Evolutionary conservation across 2,888 invertebrate genomes (phyloP).

Genomic region (Pocota personata): DNA sequence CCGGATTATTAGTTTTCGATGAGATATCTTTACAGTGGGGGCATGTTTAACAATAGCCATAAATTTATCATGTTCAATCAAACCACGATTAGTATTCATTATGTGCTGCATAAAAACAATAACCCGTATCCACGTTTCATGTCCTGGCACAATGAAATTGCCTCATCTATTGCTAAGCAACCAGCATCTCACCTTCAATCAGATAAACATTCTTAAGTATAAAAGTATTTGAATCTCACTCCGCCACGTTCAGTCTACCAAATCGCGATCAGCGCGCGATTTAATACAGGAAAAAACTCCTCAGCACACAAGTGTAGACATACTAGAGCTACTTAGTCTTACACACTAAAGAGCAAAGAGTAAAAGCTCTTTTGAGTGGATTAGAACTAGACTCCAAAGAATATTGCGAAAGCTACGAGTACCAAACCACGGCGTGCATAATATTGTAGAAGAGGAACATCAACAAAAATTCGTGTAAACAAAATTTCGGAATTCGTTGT

Average conservation of each 20-base stretch:
- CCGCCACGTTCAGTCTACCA: slow-evolving; percentile 63
- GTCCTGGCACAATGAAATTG: slow-evolving; percentile 65
- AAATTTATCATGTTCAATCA: slow-evolving; percentile 60
- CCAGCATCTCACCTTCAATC: slow-evolving; percentile 68
- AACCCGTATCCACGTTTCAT: slow-evolving; percentile 66
- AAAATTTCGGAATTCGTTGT: slow-evolving; percentile 19
- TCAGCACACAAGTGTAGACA: slow-evolving; percentile 15
- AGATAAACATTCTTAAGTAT: slow-evolving; percentile 59
- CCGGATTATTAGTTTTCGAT: slow-evolving; percentile 41
- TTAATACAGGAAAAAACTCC: slow-evolving; percentile 30
- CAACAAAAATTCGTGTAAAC: slow-evolving; percentile 19
- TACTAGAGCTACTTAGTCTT: slow-evolving; percentile 58
- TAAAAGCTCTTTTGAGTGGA: slow-evolving; percentile 72
- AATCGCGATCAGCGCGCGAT: slow-evolving; percentile 64
- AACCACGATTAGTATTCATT: slow-evolving; percentile 63
- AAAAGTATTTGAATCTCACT: slow-evolving; percentile 66
- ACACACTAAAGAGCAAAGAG: slow-evolving; percentile 55
- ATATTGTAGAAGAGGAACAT: slow-evolving; percentile 27
- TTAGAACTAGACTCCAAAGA: slow-evolving; percentile 55
- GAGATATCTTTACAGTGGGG: not conserved
- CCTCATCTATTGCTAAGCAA: slow-evolving; percentile 51
- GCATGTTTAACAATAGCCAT: slow-evolving; percentile 47
- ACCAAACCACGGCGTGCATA: not conserved
- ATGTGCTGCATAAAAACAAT: slow-evolving; percentile 37
- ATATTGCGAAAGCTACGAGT: slow-evolving; percentile 8